A percentile compares a stretch with the other conserved stretches of the same genome.
Conservation (phyloP, 2,888 invertebrate genomes). For the Pyrrhosoma nymphula region DNA sequence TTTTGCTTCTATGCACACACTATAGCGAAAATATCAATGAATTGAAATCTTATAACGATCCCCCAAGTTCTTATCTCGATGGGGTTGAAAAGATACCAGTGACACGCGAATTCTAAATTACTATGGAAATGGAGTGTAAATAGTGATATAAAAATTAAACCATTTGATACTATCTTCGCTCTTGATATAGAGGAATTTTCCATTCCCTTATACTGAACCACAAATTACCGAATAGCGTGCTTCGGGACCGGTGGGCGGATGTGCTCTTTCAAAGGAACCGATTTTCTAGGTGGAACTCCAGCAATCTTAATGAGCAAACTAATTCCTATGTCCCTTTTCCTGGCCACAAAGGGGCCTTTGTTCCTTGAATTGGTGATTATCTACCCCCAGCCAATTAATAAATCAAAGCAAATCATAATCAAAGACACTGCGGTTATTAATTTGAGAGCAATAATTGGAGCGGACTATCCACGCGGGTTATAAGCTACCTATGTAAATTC, state of each 20-base stretch:
- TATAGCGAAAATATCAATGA: constrained; percentile 13
- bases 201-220: constrained; percentile 14
- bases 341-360: constrained; percentile 49
- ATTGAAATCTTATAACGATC: constrained; percentile 38
- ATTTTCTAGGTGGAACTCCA: constrained; percentile 55
- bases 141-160: constrained; percentile 57
- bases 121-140: constrained; percentile 66
- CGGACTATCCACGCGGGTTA: not conserved
- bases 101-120: constrained; percentile 61
- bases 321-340: constrained; percentile 50
- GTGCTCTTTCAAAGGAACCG: constrained; percentile 57
- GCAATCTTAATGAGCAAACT: constrained; percentile 63
- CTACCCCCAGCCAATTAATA: constrained; percentile 30
- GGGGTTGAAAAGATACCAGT: not conserved
- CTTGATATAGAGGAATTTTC: constrained; percentile 42
- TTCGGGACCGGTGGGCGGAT: not conserved
- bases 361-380: constrained; percentile 33
- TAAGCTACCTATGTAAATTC: not conserved
- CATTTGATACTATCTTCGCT: constrained; percentile 33
- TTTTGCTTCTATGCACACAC: not conserved
- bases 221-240: constrained; percentile 61
- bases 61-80: not conserved
- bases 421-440: constrained; percentile 13
- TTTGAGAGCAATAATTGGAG: not conserved
- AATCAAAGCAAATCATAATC: constrained; percentile 32